A percentile compares a stretch with the other conserved stretches of the same genome.
Conservation (phyloP, 2,888 invertebrate genomes). For the Brachyopa scutellaris region DNA sequence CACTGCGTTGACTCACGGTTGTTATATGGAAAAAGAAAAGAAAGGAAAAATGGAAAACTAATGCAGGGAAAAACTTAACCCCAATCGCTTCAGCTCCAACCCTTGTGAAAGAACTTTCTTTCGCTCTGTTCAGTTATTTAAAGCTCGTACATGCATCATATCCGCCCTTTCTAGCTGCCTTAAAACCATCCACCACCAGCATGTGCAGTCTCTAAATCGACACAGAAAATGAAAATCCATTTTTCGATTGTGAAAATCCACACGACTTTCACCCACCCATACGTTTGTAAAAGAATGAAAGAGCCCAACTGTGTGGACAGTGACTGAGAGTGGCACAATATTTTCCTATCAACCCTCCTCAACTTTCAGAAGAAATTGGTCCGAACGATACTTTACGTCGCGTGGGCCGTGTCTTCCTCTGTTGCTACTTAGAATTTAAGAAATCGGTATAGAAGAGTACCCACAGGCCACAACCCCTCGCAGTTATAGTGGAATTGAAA, state of each 20-base stretch:
- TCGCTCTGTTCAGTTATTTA: slow-evolving; percentile 44
- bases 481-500: slow-evolving; percentile 14
- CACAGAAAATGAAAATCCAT: slow-evolving; percentile 40
- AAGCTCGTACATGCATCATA: slow-evolving; percentile 48
- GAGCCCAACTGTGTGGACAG: background rate
- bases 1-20: background rate
- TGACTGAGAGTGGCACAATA: slow-evolving; percentile 20
- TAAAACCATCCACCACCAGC: background rate
- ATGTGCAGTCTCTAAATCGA: slow-evolving; percentile 29
- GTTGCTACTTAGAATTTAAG: slow-evolving; percentile 33
- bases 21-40: background rate
- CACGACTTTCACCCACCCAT: slow-evolving; percentile 34
- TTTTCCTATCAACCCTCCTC: slow-evolving; percentile 51
- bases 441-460: slow-evolving; percentile 31
- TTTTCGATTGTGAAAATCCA: slow-evolving; percentile 52
- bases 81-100: slow-evolving; percentile 33
- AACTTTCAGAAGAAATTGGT: slow-evolving; percentile 37
- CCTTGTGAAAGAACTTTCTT: slow-evolving; percentile 33
- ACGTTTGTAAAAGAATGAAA: background rate
- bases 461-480: no score
- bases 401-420: slow-evolving; percentile 31
- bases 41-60: slow-evolving; percentile 16
- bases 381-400: slow-evolving; percentile 10
- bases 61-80: slow-evolving; percentile 28
- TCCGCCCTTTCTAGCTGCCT: background rate